Base-by-base conservation (phyloP, 2,797 vertebrate species). In the Artibeus jamaicensis region DNA sequence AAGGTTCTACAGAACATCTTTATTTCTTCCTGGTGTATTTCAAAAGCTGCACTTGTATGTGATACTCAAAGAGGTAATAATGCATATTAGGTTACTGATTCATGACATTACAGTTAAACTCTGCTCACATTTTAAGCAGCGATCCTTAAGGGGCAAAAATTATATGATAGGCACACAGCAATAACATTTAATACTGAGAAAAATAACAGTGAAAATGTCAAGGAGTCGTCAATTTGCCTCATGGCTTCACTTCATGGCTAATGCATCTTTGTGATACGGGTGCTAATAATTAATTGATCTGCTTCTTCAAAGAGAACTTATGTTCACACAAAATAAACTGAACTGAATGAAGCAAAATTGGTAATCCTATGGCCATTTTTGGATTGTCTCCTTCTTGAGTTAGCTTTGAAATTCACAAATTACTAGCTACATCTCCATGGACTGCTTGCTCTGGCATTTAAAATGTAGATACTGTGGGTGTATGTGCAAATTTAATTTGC, bases 401-500 rank as follows among this genome's bases (percentile, higher is more conserved):
- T 55, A 77, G 32, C 67, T 95, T 85, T 70, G 55, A 76, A 90
- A 93, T 89, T 67, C 42, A 83, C 48, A 84, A 67, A 59, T 88
- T 65, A 42, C 24, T 67, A 57, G 39, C 46, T 88, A 44, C 1
- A 6, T 92, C 32, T 83, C 42, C 48, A n/a, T 57, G 59, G 90
- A 78, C n/a, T n/a, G 32, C 12, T 67, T 90, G 67, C 29, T 76
- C 24, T 88, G 50, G 32, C 70, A 91, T 81, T 86, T 84, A 53
- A 82, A 90, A 82, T 67, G 48, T 50, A 59, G 82, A 62, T 71
- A 83, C 83, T 46, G 39, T 71, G 39, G 26, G 19, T 59, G 48
- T 46, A 83, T 15, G 19, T 96, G 73, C 67, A 94, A 76, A 32
- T 88, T 93, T 48, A 74, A 93, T 92, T 95, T 96, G 73, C 46